Evolutionary conservation across 1,140 invertebrate genomes (phyloP), one percentile per base, ranked within the genome.

Genomic region (Bradynema listronoti): DNA sequence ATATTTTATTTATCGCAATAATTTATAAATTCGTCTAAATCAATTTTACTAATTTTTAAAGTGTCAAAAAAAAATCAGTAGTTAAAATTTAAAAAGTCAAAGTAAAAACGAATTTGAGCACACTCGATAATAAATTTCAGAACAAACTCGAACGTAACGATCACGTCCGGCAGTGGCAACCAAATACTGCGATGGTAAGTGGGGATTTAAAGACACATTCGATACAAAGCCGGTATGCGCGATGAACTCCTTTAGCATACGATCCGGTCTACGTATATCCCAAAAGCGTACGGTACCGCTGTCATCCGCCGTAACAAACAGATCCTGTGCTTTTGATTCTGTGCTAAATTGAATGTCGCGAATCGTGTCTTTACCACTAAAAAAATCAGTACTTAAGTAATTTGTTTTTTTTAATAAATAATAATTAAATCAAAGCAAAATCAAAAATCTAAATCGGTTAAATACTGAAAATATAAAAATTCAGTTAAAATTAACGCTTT

Each of bases 201-300:
- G 42, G 25, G 68, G 65, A 42, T 71, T 71, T 36, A 71, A 34
- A 14, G 65, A 49, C 16, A 67, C 34, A 32, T 49, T 65, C 47
- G 34, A 36, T 19, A 11, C 41, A 34, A 57, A 47, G 14, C 32
- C 50, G 29, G 34, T 63, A 36, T 63, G 61, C 14, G 61, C 61
- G 30, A 63, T 63, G 27, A 63, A 66, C 30, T 66, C 66, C 27
- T 66, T 66, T 11, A 71, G 34, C 6, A 25, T n/a, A 6, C 29
- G 30, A 24, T 65, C 51, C 22, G 64, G 16, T 9, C 49, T 33
- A 22, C 65, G 46, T 16, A 69, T 33, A 53, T 67, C 65, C 65
- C 65, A 67, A 66, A 67, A 67, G 2, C 65, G 24, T 1, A 67
- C 55, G 9, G 65, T 71, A 41, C 64, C 65, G 43, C 67, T 67